Evolutionary conservation across 2,797 vertebrate species (phyloP).

Genomic region (Semaprochilodus insignis): DNA sequence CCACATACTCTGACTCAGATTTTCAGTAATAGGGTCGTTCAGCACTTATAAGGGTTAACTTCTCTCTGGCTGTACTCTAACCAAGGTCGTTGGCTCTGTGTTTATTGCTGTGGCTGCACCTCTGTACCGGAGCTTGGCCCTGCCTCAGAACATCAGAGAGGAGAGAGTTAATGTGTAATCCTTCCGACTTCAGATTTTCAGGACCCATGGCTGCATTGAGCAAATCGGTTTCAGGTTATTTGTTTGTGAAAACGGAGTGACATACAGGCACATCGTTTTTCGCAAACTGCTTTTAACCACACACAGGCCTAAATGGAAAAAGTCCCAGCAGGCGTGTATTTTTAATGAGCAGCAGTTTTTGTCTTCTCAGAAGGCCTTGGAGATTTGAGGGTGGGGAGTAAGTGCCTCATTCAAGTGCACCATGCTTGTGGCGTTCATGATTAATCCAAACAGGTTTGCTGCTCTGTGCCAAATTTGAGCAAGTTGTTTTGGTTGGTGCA

Average conservation of each 20-base stretch:
- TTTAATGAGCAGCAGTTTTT: not conserved
- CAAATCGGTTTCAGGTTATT: not conserved
- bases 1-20: not conserved
- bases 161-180: slow-evolving; percentile 54
- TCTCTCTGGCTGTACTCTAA: slow-evolving; percentile 4
- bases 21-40: slow-evolving; percentile 8
- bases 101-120: slow-evolving; percentile 14
- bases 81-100: slow-evolving; percentile 42
- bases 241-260: not conserved
- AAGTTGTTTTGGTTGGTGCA: not conserved
- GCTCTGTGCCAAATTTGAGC: slow-evolving; percentile 17
- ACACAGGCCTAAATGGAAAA: not conserved
- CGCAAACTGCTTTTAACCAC: not conserved
- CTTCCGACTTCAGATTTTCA: not conserved
- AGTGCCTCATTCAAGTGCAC: not conserved
- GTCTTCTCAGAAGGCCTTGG: not conserved
- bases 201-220: not conserved
- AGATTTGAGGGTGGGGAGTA: slow-evolving; percentile 17
- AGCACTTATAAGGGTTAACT: slow-evolving; percentile 16
- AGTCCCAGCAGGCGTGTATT: not conserved
- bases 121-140: slow-evolving; percentile 21
- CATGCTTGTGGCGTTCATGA: not conserved
- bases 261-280: not conserved
- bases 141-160: slow-evolving; percentile 9
- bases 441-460: slow-evolving; percentile 14